Conservation (phyloP, 53 echinoderm and acorn worm genomes). For the Astropecten irregularis region DNA sequence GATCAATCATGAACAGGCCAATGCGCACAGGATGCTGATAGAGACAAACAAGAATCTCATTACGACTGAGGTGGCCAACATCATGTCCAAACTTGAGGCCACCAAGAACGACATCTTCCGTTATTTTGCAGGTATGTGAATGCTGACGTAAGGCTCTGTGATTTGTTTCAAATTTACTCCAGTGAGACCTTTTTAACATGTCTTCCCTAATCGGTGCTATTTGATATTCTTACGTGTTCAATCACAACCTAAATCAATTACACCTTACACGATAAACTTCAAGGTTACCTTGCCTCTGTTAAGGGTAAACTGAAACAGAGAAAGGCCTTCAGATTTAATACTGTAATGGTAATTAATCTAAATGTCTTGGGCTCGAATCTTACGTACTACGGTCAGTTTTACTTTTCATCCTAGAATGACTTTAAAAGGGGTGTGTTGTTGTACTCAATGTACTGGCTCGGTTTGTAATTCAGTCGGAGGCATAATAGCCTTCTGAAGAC, state of each 20-base stretch:
- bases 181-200: background rate
- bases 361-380: no score
- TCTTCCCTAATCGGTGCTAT: background rate
- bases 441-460: no score
- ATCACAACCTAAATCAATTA: background rate
- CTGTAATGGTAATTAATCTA: no score
- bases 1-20: conserved; percentile 55
- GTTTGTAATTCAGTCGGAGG: no score
- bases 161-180: no score
- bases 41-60: conserved; percentile 75
- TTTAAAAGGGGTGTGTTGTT: no score
- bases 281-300: background rate
- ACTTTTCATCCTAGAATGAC: no score
- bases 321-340: background rate
- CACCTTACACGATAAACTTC: background rate
- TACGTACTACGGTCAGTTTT: no score
- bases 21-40: conserved; percentile 60
- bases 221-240: background rate
- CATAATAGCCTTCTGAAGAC: no score
- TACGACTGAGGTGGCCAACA: conserved; percentile 85
- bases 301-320: background rate
- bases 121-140: conserved; percentile 89
- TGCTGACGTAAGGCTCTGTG: no score
- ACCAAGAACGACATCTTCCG: conserved; percentile 89
- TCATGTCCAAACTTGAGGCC: conserved; percentile 82